These are phyloP conservation scores for Edolisoma coerulescens DNA, from an alignment of 2,113 vertebrate species.

Conservation along the genomic window DNA sequence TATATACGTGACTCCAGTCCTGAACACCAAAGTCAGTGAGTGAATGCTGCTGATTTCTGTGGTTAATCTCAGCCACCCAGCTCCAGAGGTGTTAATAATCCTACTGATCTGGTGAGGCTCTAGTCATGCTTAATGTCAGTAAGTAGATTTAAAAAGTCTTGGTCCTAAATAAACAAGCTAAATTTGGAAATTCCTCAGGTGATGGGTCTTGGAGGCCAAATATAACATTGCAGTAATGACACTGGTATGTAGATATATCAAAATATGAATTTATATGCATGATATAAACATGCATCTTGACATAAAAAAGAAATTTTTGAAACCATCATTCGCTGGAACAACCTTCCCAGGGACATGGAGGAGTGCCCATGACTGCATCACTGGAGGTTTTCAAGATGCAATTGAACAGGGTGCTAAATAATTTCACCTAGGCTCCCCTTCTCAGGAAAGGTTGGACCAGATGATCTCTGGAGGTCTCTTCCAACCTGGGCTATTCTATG, in stretches of 20 bases:
- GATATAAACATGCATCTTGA: not conserved
- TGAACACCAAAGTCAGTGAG: not conserved
- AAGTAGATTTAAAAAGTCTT: not conserved
- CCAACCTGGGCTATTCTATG: not conserved
- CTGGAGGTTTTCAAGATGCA: not conserved
- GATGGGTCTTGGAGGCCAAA: not conserved
- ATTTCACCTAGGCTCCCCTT: not conserved
- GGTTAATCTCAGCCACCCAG: not conserved
- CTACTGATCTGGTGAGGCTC: not conserved
- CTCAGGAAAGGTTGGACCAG: not conserved
- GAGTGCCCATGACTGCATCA: not conserved
- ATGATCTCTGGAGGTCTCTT: not conserved
- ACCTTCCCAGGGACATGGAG: not conserved
- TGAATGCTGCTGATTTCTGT: not conserved
- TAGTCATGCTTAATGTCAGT: not conserved
- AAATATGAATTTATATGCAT: not conserved
- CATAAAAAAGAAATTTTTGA: not conserved
- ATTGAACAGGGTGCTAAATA: not conserved
- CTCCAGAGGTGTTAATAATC: not conserved
- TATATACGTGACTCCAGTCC: not conserved
- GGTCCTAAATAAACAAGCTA: not conserved
- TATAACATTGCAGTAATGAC: not conserved
- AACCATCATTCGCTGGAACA: not conserved
- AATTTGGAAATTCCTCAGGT: not conserved
- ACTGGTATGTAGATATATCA: not conserved